These are phyloP conservation scores for Apis cerana DNA, from an alignment of 1,140 invertebrate genomes.

Conservation along the genomic window DNA sequence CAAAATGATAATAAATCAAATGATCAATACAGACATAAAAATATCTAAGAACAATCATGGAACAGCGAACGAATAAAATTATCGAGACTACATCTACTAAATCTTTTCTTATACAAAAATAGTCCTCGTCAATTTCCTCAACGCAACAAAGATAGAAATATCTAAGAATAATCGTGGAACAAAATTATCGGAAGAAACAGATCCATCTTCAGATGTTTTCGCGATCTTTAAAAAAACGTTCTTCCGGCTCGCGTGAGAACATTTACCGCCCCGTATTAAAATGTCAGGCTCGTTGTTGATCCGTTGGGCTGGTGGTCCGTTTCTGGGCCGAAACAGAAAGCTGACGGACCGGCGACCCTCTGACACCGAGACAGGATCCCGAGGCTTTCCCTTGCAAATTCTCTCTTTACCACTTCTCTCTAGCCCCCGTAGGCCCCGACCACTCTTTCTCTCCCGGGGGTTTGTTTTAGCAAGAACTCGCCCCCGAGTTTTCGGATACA, in stretches of 20 bases:
- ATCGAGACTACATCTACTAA: too few relatives aligned
- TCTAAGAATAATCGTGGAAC: too few relatives aligned
- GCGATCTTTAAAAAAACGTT: constrained; percentile 17
- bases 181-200: too few relatives aligned
- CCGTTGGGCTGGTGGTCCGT: constrained; percentile 42
- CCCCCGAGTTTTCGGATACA: constrained; percentile 63
- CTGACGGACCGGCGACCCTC: constrained; percentile 72
- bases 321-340: constrained; percentile 58
- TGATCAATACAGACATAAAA: too few relatives aligned
- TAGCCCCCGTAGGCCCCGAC: constrained; percentile 63
- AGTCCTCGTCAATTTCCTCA: too few relatives aligned
- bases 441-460: constrained; percentile 67
- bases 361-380: constrained; percentile 73
- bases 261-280: constrained; percentile 56
- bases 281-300: constrained; percentile 62
- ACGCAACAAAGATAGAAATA: too few relatives aligned
- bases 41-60: too few relatives aligned
- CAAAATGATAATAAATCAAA: too few relatives aligned
- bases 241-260: constrained; percentile 10
- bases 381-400: constrained; percentile 79
- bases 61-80: too few relatives aligned
- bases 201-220: too few relatives aligned
- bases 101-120: too few relatives aligned
- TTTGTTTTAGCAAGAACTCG: constrained; percentile 79
- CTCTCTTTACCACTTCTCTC: constrained; percentile 78